Evolutionary conservation across 2,888 invertebrate genomes (phyloP).

Genomic region (Synanthedon tipuliformis): DNA sequence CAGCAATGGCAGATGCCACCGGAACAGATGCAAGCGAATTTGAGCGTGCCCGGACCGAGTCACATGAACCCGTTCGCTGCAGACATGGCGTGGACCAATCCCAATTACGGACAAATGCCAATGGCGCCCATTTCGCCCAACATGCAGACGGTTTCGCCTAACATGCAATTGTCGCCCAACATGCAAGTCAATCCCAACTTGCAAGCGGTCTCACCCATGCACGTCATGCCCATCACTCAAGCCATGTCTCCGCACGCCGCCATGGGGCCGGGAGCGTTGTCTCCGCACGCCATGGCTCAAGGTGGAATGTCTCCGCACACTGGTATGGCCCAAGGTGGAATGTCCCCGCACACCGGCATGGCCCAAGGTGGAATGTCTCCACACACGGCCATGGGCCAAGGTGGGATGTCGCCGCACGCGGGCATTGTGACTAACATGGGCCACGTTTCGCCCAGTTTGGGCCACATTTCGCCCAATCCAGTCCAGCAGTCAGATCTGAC

Average conservation of each 20-base stretch:
- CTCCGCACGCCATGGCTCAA: neutral
- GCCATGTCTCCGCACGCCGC: constrained; percentile 1
- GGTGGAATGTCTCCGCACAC: neutral
- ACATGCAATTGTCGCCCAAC: constrained; percentile 14
- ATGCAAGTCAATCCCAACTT: constrained; percentile 4
- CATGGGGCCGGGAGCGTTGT: neutral
- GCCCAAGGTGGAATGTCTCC: constrained; percentile 11
- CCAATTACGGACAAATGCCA: constrained; percentile 7
- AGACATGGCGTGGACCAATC: constrained; percentile 11
- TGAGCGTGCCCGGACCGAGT: constrained; percentile 3
- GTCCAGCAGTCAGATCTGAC: constrained; percentile 16
- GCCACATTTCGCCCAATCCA: constrained; percentile 19
- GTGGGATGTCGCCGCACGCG: neutral
- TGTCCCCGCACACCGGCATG: constrained; percentile 9
- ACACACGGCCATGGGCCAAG: neutral
- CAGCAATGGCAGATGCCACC: constrained; percentile 3
- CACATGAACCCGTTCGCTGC: constrained; percentile 5
- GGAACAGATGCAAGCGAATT: constrained; percentile 1
- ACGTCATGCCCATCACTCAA: constrained; percentile 7
- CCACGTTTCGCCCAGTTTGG: constrained; percentile 17
- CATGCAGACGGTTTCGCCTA: constrained; percentile 9
- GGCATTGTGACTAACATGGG: constrained; percentile 5
- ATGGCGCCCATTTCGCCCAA: constrained; percentile 1
- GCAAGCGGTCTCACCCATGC: constrained; percentile 3
- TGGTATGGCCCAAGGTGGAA: constrained; percentile 3